Evolutionary conservation across 2,888 invertebrate species (phyloP), one percentile per base, ranked within the genome.

Genomic region (Rosalia funebris): DNA sequence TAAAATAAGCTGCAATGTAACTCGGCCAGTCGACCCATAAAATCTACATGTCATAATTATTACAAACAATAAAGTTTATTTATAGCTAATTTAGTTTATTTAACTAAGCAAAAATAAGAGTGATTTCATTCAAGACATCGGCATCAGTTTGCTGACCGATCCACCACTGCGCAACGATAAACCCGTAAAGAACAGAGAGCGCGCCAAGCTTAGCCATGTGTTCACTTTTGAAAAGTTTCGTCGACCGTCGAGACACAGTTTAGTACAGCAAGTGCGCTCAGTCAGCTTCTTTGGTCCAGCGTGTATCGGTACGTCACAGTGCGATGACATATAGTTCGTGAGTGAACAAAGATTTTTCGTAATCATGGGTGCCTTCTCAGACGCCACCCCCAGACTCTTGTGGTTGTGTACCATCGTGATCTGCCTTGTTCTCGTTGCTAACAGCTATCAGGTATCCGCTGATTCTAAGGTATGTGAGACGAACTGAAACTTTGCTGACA

Each of bases 211-310:
- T 47, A 34, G 47, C 64, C 62, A 65, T 65, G 64, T 65, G 64
- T 65, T 65, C 62, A 45, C 62, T 59, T 65, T 65, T 65, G 62
- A 65, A 65, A 65, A 65, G 64, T 65, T 65, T 50, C 39, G 37
- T 19, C 50, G 59, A 48, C 54, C 37, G 57, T 57, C 56, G 61
- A 61, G 53, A 57, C 61, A 61, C 57, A 44, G 48, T 57, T 48
- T 53, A 36, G 48, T 53, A 52, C 41, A 47, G 61, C 42, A 57
- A 57, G 44, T 56, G 45, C 60, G 56, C 48, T 50, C 59, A 60
- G 64, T 61, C 64, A 64, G 64, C 64, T 52, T 64, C 64, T 55
- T 59, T 58, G 60, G 60, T 57, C 63, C 52, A 63, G 58, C 45
- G 55, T 20, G 55, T 36, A 52, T 55, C 55, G 53, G 41, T 41